Evolutionary conservation across 2,113 vertebrate genomes (phyloP).

Genomic region (Gallinago jamesoni): DNA sequence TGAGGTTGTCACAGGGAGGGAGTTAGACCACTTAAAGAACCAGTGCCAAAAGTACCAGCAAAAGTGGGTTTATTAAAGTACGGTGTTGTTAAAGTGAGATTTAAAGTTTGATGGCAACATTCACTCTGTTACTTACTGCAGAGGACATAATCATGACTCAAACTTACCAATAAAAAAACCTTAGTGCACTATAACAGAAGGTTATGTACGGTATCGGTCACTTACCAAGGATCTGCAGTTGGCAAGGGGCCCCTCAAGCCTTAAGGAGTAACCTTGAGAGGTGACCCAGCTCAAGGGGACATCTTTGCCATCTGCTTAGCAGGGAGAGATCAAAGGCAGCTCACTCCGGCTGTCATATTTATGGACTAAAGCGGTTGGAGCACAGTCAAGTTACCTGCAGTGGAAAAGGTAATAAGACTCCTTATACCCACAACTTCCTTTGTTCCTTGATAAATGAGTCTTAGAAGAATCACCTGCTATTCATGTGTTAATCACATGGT

Average conservation of each 20-base stretch:
- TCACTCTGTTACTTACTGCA: neutral
- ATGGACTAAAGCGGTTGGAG: neutral
- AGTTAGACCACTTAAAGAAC: neutral
- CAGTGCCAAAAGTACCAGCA: neutral
- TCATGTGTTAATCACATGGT: too few species aligned
- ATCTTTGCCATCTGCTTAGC: neutral
- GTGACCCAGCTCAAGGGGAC: neutral
- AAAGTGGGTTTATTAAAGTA: neutral
- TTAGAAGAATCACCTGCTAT: neutral
- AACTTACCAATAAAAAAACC: neutral
- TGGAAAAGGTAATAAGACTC: neutral
- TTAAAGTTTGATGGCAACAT: neutral
- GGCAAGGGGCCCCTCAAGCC: neutral
- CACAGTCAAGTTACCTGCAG: neutral
- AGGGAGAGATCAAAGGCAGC: neutral
- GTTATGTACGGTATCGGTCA: accelerated
- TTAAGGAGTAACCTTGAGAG: neutral
- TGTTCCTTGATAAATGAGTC: neutral
- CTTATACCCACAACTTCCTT: neutral
- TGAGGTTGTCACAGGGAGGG: accelerated
- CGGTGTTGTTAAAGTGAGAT: neutral
- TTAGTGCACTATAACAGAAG: neutral
- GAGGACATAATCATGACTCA: neutral
- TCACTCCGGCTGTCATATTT: neutral
- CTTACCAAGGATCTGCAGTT: neutral